A percentile compares a stretch with the other conserved stretches of the same genome.
phyloP scores from a whole-genome alignment of 2,113 vertebrate genomes.

The Struthio camelus region DNA sequence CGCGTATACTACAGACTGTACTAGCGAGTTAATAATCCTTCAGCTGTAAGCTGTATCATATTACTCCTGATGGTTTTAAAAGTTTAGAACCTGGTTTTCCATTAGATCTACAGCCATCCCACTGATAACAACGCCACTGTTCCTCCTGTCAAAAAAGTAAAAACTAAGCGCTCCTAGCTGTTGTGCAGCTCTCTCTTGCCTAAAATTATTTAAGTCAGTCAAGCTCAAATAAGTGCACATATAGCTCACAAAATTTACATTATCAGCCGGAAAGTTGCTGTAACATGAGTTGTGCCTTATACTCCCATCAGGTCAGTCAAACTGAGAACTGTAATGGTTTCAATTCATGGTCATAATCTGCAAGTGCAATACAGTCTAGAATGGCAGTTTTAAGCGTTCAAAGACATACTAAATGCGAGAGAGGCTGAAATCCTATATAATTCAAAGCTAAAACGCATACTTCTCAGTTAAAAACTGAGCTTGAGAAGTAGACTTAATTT shows the following conservation, averaged over 20 bases:
- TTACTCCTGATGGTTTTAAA: not conserved
- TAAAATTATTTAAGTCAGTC: not conserved
- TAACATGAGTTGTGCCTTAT: not conserved
- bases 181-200: not conserved
- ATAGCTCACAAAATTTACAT: accelerated
- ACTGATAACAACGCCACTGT: accelerated
- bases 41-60: not conserved
- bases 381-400: not conserved
- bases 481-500: not conserved
- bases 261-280: not conserved
- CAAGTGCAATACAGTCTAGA: not conserved
- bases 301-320: not conserved
- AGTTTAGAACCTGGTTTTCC: not conserved
- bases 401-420: not conserved
- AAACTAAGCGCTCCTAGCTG: not conserved
- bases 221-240: not conserved
- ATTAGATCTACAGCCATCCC: not conserved
- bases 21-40: not conserved
- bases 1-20: not conserved
- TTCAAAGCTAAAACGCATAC: not conserved
- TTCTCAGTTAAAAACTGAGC: not conserved
- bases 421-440: not conserved
- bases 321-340: not conserved
- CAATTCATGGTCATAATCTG: not conserved
- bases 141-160: not conserved